Evolutionary conservation across 1,140 invertebrate species (phyloP), one percentile per base, ranked within the genome.

Genomic region (Micrasema minimum): DNA sequence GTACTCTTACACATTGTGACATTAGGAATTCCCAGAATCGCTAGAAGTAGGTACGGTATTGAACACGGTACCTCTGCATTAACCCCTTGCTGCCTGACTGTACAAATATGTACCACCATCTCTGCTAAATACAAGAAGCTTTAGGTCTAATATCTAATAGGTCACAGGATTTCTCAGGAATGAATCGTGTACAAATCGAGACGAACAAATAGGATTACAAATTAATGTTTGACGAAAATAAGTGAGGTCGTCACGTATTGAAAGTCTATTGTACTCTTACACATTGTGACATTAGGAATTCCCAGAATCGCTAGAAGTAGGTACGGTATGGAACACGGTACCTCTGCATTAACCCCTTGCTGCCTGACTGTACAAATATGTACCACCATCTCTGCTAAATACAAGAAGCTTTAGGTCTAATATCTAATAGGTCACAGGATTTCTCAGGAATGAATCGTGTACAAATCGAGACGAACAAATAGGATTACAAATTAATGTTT

Each of bases 191-290:
- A 16, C 37, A 59, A 38, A 38, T 38, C 35, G 55, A 59, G 55
- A 59, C 55, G 37, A 43, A 38, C 37, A 41, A 59, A 59, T 41
- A 18, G 1, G 20, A 41, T 31, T 38, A 59, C 37, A 38, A 59
- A 37, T 38, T 10, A 64, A 64, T 64, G 59, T 64, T 64, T 64
- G 59, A 64, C 59, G 43, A 64, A 64, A 64, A 46, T 64, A 64
- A 64, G 59, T 48, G 59, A 64, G 41, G 59, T 64, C 59, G 59
- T 64, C 59, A 64, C 59, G 59, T 64, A 45, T 46, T 20, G 55
- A 59, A 31, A 20, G 55, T 23, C 43, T 31, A 64, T 64, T 64
- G 59, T 64, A 41, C 45, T 64, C 59, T 31, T 45, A 14, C 59
- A 45, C 59, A 64, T 46, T 64, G 59, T 64, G 59, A 64, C 59